Evolutionary conservation across 2,797 vertebrate genomes (phyloP), one percentile per base, ranked within the genome.

Genomic region (Gobionotothen gibberifrons): DNA sequence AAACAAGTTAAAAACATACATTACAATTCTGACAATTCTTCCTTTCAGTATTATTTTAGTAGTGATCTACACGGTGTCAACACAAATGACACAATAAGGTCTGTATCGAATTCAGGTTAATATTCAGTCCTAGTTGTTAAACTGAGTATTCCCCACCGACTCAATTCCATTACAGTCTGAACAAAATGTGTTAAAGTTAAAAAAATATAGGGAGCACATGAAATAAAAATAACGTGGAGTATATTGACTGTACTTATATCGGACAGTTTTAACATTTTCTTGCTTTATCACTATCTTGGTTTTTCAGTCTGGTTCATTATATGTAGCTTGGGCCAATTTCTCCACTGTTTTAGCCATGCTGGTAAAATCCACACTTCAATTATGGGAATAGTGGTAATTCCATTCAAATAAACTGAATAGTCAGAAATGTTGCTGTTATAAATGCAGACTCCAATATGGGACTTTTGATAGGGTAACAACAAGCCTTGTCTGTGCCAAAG

Each of bases 21-120:
- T 21, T 39, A 39, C 19, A 2, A 63, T 49, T 63, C 15, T 22
- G 57, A 59, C 42, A 15, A 17, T 29, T 10, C 9, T 36, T 36
- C 22, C 26, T 61, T 64, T 64, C 36, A 52, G 36, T 40, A 43
- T 11, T 36, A n/a, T 29, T 42, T 64, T 64, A 19, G 9, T 42
- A 42, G 19, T 42, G 42, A 22, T 21, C 21, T 22, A 52, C 15
- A 10, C 32, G 32, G 32, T 36, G 32, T 36, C 6, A 36, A 36
- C 32, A 36, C 5, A 36, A 36, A 36, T 26, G 36, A 52, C 19
- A 26, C 21, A 43, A 26, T 26, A 7, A 42, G 0, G 7, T 29
- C 26, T 47, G 42, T 48, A 48, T 52, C 15, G 51, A 40, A 40
- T 9, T 17, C 19, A 51, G 36, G 36, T 12, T 26, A 0, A 13